Evolutionary conservation across 2,888 invertebrate genomes (phyloP), one percentile per base, ranked within the genome.

Genomic region (Halictus ligatus): DNA sequence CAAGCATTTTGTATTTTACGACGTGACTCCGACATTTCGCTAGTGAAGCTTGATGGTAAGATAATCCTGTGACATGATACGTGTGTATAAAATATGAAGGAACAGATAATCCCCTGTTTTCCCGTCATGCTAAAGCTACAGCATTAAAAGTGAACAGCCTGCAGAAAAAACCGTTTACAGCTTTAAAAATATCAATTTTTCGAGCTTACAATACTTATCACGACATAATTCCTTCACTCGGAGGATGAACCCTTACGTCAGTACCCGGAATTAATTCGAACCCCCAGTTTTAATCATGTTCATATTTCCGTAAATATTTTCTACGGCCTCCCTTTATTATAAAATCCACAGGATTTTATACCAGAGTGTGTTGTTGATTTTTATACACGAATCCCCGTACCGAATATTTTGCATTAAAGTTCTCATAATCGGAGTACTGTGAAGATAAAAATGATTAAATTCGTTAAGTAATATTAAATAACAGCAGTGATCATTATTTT

Each of bases 21-120:
- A 25, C 60, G 60, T 13, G 60, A 25, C 25, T 60, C 60, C 60
- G 60, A 60, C 25, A 60, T 60, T 60, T 29, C 7, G 25, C 60
- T 60, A 29, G 60, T 60, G 60, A 60, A 60, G 60, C 60, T 12
- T 60, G 60, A 60, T 60, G 60, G 60, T 60, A 60, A 60, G 25
- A 60, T 60, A 60, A 60, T 60, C 60, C 25, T 15, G 60, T 15
- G 60, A n/a, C 60, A 60, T 29, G 60, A 60, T 60, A 60, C 60
- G 60, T 25, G 25, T 60, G 60, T 29, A 60, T 60, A 60, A 60
- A 60, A 29, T 75, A 60, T 60, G 25, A 60, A 60, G 60, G 60
- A n/a, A 60, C 25, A 25, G 15, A 60, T 60, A 60, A 60, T 25
- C 60, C 60, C 25, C 25, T 60, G 60, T 25, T 15, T 29, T 29